Conservation (phyloP, 2,888 invertebrate genomes). For the Cremastinae sp. region DNA sequence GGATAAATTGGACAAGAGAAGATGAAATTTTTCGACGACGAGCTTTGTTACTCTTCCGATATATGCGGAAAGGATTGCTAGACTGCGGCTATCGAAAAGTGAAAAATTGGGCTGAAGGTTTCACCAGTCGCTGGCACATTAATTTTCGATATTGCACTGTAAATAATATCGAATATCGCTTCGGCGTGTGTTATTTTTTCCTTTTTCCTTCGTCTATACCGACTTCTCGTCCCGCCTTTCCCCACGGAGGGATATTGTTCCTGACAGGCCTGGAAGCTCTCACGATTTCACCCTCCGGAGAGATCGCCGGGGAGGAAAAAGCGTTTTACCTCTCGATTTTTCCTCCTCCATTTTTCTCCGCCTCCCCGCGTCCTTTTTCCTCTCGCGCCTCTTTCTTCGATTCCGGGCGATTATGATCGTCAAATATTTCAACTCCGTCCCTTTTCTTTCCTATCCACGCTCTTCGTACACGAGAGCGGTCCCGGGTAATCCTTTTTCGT, state of each 20-base stretch:
- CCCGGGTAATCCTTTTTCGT: constrained; percentile 37
- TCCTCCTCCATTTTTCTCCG: constrained; percentile 14
- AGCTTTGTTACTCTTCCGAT: constrained; percentile 13
- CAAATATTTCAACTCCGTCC: constrained; percentile 36
- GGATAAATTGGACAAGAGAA: too few relatives aligned
- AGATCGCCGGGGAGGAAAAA: constrained; percentile 45
- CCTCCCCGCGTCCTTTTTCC: constrained; percentile 3
- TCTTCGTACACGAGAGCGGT: constrained; percentile 11
- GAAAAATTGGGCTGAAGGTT: constrained; percentile 44
- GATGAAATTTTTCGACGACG: too few relatives aligned
- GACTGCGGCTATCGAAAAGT: constrained; percentile 12
- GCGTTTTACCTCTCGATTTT: constrained; percentile 20
- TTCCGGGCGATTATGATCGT: constrained; percentile 31
- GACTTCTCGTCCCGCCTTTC: constrained; percentile 19
- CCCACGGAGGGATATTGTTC: constrained; percentile 52
- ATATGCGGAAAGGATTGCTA: background rate
- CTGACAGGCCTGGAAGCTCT: constrained; percentile 42
- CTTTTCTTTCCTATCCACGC: constrained; percentile 32
- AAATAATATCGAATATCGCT: constrained; percentile 68
- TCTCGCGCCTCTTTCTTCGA: constrained; percentile 15
- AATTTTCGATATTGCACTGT: constrained; percentile 70
- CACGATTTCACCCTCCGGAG: constrained; percentile 50
- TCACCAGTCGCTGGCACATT: constrained; percentile 63
- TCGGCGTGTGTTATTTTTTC: constrained; percentile 13
- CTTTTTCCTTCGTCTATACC: constrained; percentile 5